Conservation (phyloP, 2,888 invertebrate genomes). For the Cyrtodaria siliqua region DNA sequence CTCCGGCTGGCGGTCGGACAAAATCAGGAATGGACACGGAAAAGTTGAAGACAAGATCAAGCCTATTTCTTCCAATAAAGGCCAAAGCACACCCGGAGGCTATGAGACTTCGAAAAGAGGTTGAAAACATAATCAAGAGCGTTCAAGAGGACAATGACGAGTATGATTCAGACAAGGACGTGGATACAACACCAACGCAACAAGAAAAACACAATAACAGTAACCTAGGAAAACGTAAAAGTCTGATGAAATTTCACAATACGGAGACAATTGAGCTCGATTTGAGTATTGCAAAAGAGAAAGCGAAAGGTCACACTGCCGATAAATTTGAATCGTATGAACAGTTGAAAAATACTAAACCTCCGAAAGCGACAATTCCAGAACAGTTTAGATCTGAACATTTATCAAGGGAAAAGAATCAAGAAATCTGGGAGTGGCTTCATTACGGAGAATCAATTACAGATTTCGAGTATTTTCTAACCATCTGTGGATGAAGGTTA, state of each 20-base stretch:
- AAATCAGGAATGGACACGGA: conserved; percentile 59
- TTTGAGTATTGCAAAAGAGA: too few relatives aligned
- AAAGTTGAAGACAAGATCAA: conserved; percentile 72
- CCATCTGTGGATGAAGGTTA: conserved; percentile 77
- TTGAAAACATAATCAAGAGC: conserved; percentile 74
- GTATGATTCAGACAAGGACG: conserved; percentile 55
- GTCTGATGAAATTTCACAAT: conserved; percentile 30
- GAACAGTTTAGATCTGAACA: conserved; percentile 67
- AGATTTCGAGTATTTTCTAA: conserved; percentile 80
- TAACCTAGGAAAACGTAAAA: conserved; percentile 32
- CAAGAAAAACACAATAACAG: too few relatives aligned
- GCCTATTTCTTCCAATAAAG: conserved; percentile 77
- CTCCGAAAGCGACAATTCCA: conserved; percentile 70
- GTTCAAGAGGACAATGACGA: conserved; percentile 75
- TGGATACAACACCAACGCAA: not conserved
- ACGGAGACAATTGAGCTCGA: too few relatives aligned
- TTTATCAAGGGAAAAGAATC: conserved; percentile 70
- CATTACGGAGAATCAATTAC: conserved; percentile 76
- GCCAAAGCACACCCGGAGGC: conserved; percentile 76
- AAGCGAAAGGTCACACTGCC: conserved; percentile 36
- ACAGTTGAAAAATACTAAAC: conserved; percentile 68
- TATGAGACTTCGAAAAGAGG: conserved; percentile 76
- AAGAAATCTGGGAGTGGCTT: conserved; percentile 82
- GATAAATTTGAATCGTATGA: conserved; percentile 68
- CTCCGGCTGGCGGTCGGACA: conserved; percentile 72